Base-by-base conservation (phyloP, 1,140 invertebrate genomes). In the Drosophila quadrilineata region DNA sequence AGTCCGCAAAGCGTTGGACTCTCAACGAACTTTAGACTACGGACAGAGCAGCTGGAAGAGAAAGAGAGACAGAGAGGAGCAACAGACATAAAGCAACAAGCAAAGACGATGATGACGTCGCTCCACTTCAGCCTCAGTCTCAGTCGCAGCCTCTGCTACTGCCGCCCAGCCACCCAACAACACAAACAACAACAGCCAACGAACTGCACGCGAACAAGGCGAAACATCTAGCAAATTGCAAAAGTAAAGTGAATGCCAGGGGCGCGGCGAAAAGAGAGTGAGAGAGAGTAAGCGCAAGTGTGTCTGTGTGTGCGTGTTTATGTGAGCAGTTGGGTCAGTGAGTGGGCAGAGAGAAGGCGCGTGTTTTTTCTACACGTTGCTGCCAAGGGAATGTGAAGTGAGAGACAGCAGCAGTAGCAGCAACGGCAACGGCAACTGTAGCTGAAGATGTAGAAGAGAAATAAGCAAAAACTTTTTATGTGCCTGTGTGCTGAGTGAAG, bases 141-240 rank as follows among this genome's bases (percentile, higher is more conserved):
- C 43, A n/a, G n/a, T n/a, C n/a, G n/a, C n/a, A n/a, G n/a, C n/a
- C n/a, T n/a, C n/a, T n/a, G n/a, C n/a, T n/a, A n/a, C n/a, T n/a
- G n/a, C n/a, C n/a, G n/a, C 36, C 48, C 45, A 19, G 19, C 43
- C 35, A 21, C 17, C 35, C 45, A 36, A 3, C 29, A 56, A 38
- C 52, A 14, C 36, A 48, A 54, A 29, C 17, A 66, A 43, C 31
- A 45, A 66, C 70, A 72, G 70, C 67, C 76, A 80, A 82, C 76
- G 68, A 80, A 82, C 71, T 77, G 72, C 71, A 70, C 59, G 66
- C 71, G 63, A 62, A 62, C 58, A 54, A 74, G 52, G 29, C 65
- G 64, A 72, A 82, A 82, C 70, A 71, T 73, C 77, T 82, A 82
- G 77, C 77, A 84, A 77, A 84, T 77, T 82, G 73, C 77, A 63